phyloP scores from a whole-genome alignment of 2,888 invertebrate genomes.

The Geophilus truncorum region DNA sequence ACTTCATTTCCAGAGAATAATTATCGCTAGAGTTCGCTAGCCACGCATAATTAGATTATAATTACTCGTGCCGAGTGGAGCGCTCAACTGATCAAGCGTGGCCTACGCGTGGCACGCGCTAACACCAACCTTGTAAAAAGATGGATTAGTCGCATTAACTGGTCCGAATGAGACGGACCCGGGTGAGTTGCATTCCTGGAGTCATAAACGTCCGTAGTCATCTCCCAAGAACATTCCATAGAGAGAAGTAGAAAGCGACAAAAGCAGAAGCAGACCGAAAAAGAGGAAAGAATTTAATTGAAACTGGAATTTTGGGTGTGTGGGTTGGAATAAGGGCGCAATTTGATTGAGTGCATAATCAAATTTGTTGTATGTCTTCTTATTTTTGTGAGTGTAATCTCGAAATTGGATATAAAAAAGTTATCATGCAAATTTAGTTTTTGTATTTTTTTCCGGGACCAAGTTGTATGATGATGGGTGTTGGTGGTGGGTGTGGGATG shows the following conservation, averaged over 20 bases:
- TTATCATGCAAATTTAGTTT: conserved; percentile 14
- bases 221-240: conserved; percentile 1
- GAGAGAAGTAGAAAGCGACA: background rate
- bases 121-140: background rate
- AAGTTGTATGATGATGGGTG: conserved; percentile 7
- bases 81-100: conserved; percentile 27
- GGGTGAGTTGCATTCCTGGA: conserved; percentile 6
- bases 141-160: conserved; percentile 28
- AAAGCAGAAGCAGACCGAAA: background rate
- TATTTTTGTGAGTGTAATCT: conserved; percentile 14
- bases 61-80: conserved; percentile 18
- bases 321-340: background rate
- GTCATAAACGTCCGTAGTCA: background rate
- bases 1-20: conserved; percentile 29
- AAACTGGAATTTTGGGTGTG: background rate
- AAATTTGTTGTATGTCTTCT: conserved; percentile 5
- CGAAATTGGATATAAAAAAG: conserved; percentile 2
- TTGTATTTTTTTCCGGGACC: background rate
- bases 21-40: conserved; percentile 5
- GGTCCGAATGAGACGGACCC: conserved; percentile 10
- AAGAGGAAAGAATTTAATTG: background rate
- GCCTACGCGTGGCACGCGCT: background rate
- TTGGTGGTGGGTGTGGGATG: conserved; percentile 19
- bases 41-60: conserved; percentile 34
- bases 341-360: conserved; percentile 12